A percentile compares a stretch with the other conserved stretches of the same genome.
phyloP scores from a whole-genome alignment of 2,797 vertebrate genomes.

The Neosilurus hyrtlii region DNA sequence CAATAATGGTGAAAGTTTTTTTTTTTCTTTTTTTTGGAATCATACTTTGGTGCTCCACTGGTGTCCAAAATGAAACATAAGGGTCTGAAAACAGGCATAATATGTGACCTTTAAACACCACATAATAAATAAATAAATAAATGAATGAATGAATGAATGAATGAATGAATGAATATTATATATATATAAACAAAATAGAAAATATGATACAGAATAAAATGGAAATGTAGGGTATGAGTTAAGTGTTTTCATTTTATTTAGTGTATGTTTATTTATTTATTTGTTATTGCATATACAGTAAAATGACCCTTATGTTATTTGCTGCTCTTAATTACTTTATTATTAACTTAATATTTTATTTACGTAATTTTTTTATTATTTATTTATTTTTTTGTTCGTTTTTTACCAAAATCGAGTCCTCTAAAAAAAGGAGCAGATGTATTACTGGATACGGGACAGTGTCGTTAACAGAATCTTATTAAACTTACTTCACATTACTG shows the following conservation, averaged over 20 bases:
- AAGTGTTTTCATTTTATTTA: background rate
- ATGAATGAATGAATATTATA: too few species aligned
- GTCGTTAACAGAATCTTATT: background rate
- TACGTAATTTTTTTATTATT: too few species aligned
- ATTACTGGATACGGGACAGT: background rate
- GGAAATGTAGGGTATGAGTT: background rate
- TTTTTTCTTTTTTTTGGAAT: too few species aligned
- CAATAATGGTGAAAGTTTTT: too few species aligned
- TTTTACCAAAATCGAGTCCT: too few species aligned
- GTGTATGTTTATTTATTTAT: background rate
- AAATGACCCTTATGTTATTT: background rate
- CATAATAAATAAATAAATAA: background rate
- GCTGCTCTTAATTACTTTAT: too few species aligned
- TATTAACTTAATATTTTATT: too few species aligned
- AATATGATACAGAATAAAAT: background rate
- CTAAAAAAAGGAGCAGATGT: background rate
- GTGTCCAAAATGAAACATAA: too few species aligned
- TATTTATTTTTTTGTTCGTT: too few species aligned
- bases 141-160: too few species aligned
- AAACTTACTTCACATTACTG: background rate
- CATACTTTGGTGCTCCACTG: too few species aligned
- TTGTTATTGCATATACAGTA: background rate
- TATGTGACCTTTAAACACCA: background rate
- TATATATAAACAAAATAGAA: background rate
- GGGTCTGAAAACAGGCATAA: too few species aligned